Conservation (phyloP, 2,113 vertebrate species). For the Rallus limicola region DNA sequence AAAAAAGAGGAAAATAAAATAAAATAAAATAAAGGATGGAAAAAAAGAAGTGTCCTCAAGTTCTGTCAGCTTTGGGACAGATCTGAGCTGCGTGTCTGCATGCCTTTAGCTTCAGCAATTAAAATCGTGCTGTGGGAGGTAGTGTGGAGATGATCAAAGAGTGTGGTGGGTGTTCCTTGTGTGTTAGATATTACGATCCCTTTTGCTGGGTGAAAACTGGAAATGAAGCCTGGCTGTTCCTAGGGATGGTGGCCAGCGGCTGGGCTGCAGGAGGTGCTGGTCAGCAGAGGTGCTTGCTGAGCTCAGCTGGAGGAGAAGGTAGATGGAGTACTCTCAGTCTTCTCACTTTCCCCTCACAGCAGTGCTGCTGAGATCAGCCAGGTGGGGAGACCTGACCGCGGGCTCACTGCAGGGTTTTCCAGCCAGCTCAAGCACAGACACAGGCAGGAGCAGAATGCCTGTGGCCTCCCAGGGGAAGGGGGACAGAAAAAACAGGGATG, state of each 20-base stretch:
- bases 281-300: neutral
- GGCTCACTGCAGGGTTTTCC: neutral
- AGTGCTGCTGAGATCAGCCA: neutral
- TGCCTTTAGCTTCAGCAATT: neutral
- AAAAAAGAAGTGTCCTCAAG: neutral
- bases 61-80: neutral
- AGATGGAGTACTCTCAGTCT: neutral
- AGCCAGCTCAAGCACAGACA: accelerated
- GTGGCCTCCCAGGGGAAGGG: neutral
- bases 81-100: accelerated
- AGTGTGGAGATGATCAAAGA: neutral
- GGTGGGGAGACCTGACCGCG: neutral
- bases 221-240: neutral
- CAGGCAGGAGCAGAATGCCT: neutral
- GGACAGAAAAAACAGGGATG: neutral
- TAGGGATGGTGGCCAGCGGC: neutral
- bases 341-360: neutral
- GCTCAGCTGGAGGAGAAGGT: neutral
- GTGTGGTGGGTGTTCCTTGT: neutral
- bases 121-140: neutral
- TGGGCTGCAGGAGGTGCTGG: neutral
- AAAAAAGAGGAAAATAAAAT: neutral
- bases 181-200: accelerated
- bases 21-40: neutral
- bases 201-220: neutral